A percentile compares a stretch with the other conserved stretches of the same genome.
These are phyloP conservation scores for Poeciliopsis gracilis DNA, from an alignment of 2,797 vertebrate genomes.

Conservation along the genomic window DNA sequence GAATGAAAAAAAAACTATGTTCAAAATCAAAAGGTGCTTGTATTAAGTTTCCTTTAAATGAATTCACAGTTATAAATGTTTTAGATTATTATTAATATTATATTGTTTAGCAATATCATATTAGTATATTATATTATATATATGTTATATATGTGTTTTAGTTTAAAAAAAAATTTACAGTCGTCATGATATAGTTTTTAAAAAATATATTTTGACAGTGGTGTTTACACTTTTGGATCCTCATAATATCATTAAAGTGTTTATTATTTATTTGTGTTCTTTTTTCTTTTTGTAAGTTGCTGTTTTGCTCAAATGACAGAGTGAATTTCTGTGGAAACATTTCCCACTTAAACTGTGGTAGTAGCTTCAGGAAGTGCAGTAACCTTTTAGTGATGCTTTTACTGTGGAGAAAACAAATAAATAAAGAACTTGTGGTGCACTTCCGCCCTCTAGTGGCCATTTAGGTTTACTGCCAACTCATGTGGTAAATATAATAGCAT, in stretches of 20 bases:
- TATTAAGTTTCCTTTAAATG: no score
- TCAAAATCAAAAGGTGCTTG: no score
- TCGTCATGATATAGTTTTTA: neutral
- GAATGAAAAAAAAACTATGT: no score
- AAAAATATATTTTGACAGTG: neutral
- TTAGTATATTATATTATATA: no score
- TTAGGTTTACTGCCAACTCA: conserved; percentile 5
- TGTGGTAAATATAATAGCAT: neutral
- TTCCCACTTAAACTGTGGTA: neutral
- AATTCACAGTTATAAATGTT: no score
- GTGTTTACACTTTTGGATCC: neutral
- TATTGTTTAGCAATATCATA: neutral
- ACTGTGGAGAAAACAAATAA: neutral
- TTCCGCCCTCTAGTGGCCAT: conserved; percentile 54
- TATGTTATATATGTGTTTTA: neutral
- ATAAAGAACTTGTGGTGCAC: neutral
- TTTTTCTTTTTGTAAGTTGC: neutral
- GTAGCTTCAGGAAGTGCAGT: neutral
- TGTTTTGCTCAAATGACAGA: neutral
- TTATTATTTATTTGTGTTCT: neutral
- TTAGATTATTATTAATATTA: no score
- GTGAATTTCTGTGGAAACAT: neutral
- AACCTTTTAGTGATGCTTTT: neutral
- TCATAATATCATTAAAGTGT: neutral
- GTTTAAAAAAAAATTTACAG: neutral